Percentiles rank a stretch among this genome's conserved stretches.
phyloP scores from a whole-genome alignment of 2,888 invertebrate genomes.

The Caenorhabditis sinica region DNA sequence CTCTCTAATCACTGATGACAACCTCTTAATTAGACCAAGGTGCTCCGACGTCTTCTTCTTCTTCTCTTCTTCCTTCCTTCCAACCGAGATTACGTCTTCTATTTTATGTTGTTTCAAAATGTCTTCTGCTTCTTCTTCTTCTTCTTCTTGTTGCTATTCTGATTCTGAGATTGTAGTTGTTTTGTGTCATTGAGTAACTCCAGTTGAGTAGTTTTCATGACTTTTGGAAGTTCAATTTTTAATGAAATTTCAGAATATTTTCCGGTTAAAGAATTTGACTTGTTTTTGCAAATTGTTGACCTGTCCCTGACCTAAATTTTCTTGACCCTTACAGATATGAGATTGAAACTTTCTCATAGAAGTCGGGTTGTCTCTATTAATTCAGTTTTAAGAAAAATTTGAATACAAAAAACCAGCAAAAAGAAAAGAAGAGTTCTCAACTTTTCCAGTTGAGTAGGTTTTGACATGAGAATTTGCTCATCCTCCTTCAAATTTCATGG shows the following conservation, averaged over 20 bases:
- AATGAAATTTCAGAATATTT: not conserved
- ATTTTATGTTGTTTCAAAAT: constrained; percentile 17
- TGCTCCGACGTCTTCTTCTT: not conserved
- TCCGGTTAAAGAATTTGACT: not conserved
- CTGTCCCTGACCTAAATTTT: not conserved
- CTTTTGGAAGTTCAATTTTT: not conserved
- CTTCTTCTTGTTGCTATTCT: not conserved
- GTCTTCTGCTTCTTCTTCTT: constrained; percentile 18
- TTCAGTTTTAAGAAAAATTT: no score
- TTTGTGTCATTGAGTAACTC: not conserved
- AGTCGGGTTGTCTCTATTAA: no score
- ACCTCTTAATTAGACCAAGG: constrained; percentile 52
- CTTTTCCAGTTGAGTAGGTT: constrained; percentile 1
- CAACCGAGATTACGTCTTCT: constrained; percentile 28
- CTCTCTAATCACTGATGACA: constrained; percentile 64
- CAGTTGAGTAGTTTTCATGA: constrained; percentile 1
- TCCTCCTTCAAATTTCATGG: not conserved
- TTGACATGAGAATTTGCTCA: not conserved
- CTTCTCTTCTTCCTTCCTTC: constrained; percentile 5
- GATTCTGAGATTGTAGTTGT: constrained; percentile 8
- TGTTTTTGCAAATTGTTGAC: not conserved
- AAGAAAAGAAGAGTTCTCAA: not conserved
- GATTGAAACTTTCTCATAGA: no score
- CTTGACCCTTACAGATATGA: no score
- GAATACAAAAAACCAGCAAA: no score